A percentile compares a stretch with the other conserved stretches of the same genome.
phyloP scores from a whole-genome alignment of 2,888 invertebrate species.

The Noctuana brunneofusca region DNA sequence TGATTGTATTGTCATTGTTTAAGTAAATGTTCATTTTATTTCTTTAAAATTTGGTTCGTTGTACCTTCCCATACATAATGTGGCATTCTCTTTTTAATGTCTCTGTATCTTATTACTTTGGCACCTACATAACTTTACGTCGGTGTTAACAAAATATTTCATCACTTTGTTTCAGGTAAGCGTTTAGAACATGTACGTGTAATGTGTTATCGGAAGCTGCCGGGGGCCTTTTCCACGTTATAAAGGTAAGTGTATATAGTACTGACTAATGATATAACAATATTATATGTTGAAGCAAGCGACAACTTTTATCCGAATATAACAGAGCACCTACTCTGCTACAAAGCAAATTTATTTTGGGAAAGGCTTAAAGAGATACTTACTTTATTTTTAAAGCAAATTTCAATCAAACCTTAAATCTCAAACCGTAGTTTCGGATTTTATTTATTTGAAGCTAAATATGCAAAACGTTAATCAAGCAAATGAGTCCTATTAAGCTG shows the following conservation, averaged over 20 bases:
- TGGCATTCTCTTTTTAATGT: too few relatives aligned
- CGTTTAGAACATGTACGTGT: background rate
- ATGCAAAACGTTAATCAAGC: slow-evolving; percentile 27
- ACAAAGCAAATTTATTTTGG: background rate
- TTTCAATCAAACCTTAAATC: background rate
- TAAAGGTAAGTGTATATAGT: slow-evolving; percentile 6
- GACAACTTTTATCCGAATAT: too few relatives aligned
- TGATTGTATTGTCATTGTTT: too few relatives aligned
- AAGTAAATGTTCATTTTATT: too few relatives aligned
- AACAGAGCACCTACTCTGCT: too few relatives aligned
- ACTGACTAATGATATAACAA: background rate
- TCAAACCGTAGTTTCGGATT: slow-evolving; percentile 1
- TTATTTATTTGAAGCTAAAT: slow-evolving; percentile 11
- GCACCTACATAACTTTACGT: background rate
- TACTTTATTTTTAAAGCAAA: background rate
- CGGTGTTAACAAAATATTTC: background rate
- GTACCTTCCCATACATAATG: too few relatives aligned
- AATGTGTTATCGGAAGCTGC: background rate
- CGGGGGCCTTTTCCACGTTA: background rate
- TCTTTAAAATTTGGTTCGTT: too few relatives aligned
- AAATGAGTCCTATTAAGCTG: slow-evolving; percentile 28
- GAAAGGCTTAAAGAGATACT: background rate
- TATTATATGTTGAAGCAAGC: too few relatives aligned
- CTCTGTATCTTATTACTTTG: background rate
- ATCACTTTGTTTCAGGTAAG: slow-evolving; percentile 30